Percentiles rank a stretch among this genome's conserved stretches.
Conservation (phyloP, 2,888 invertebrate species). For the Bugula neritina region DNA sequence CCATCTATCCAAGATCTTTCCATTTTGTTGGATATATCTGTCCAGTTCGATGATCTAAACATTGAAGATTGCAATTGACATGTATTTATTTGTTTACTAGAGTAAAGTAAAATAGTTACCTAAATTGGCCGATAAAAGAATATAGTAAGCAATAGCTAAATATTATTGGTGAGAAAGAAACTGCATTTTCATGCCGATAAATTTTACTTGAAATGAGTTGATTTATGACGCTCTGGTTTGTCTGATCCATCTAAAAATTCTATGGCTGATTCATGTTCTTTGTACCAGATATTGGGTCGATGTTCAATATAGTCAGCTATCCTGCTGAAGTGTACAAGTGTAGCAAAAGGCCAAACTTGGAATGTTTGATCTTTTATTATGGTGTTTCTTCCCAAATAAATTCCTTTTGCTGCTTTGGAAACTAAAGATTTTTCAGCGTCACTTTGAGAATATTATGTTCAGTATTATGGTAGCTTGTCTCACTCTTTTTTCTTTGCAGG, state of each 20-base stretch:
- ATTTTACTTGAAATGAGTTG: not conserved
- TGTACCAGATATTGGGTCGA: not conserved
- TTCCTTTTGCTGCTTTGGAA: not conserved
- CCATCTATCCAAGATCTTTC: no score
- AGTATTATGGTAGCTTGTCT: not conserved
- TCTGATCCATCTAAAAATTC: not conserved
- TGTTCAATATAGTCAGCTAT: not conserved
- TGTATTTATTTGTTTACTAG: no score
- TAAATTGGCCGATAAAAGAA: no score
- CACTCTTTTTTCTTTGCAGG: not conserved
- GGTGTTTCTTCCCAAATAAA: not conserved
- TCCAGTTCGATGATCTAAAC: no score
- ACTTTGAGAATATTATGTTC: not conserved
- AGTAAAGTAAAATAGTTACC: no score
- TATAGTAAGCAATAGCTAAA: no score
- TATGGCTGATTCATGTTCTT: not conserved
- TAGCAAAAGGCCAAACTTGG: not conserved
- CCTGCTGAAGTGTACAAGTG: not conserved
- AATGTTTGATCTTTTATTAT: not conserved
- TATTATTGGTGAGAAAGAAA: no score
- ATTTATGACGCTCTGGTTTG: not conserved
- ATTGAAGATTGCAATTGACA: no score
- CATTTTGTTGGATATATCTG: no score
- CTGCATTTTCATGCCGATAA: no score
- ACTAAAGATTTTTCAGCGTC: not conserved